phyloP scores from a whole-genome alignment of 2,888 invertebrate species.

The Chromoteleia sp. region DNA sequence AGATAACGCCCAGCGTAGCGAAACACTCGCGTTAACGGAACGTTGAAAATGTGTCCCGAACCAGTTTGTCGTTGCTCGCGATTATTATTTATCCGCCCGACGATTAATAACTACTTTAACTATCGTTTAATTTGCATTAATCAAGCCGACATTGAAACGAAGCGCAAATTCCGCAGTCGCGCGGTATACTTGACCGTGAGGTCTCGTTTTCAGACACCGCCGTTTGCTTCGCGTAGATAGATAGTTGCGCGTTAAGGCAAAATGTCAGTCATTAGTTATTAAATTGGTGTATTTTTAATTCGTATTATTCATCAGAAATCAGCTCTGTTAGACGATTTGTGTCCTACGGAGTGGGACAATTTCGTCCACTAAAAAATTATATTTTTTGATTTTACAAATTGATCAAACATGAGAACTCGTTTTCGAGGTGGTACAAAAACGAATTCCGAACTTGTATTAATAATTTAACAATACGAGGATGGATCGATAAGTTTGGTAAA shows the following conservation, averaged over 20 bases:
- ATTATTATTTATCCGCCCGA: neutral
- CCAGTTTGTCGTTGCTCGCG: neutral
- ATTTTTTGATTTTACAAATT: too few relatives aligned
- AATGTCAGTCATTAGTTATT: too few relatives aligned
- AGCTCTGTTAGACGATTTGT: too few relatives aligned
- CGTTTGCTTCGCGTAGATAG: conserved; percentile 8
- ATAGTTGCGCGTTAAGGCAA: neutral
- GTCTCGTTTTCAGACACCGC: conserved; percentile 20
- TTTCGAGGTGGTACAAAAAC: too few relatives aligned
- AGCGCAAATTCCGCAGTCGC: neutral
- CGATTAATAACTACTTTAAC: conserved; percentile 10
- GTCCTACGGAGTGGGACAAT: too few relatives aligned
- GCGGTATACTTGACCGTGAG: conserved; percentile 1
- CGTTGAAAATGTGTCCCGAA: neutral
- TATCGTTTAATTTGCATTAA: conserved; percentile 28
- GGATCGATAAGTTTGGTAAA: too few relatives aligned
- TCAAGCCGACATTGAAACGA: neutral
- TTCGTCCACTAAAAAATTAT: too few relatives aligned
- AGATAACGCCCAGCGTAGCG: conserved; percentile 19
- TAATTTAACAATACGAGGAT: too few relatives aligned
- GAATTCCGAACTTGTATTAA: too few relatives aligned
- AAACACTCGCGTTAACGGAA: conserved; percentile 5
- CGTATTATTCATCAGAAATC: too few relatives aligned
- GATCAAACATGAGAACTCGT: too few relatives aligned
- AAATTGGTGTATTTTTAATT: too few relatives aligned